These are phyloP conservation scores for Pyxicephalus adspersus DNA, from an alignment of 2,113 vertebrate species.

Conservation along the genomic window DNA sequence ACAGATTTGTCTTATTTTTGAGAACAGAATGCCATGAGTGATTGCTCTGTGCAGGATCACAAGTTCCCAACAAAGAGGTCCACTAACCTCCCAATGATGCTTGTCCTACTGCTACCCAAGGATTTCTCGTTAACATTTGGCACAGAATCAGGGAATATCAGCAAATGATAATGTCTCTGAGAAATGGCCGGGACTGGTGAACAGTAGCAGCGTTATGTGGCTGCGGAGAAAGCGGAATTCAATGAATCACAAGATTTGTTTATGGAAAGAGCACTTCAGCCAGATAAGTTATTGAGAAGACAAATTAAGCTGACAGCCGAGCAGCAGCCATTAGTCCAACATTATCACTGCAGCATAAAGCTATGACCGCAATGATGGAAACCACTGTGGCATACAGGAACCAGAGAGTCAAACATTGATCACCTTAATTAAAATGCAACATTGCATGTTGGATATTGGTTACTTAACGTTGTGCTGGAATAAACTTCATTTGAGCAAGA, in stretches of 20 bases:
- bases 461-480: conserved; percentile 69
- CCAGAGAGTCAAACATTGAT: conserved; percentile 28
- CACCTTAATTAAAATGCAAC: conserved; percentile 59
- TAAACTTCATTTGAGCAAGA: conserved; percentile 64
- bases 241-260: conserved; percentile 51
- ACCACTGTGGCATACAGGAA: conserved; percentile 55
- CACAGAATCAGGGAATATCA: neutral
- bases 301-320: conserved; percentile 48
- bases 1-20: conserved; percentile 49
- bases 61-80: neutral
- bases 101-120: conserved; percentile 1
- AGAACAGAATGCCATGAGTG: conserved; percentile 41
- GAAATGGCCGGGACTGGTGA: conserved; percentile 35
- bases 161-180: conserved; percentile 15
- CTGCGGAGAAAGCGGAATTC: conserved; percentile 40
- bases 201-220: conserved; percentile 5
- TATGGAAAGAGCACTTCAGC: conserved; percentile 38
- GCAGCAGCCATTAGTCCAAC: conserved; percentile 26
- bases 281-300: conserved; percentile 52
- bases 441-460: conserved; percentile 68
- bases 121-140: conserved; percentile 42
- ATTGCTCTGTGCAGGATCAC: conserved; percentile 13
- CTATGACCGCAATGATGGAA: conserved; percentile 52
- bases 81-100: conserved; percentile 42
- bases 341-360: conserved; percentile 61